Evolutionary conservation across 2,888 invertebrate species (phyloP), one percentile per base, ranked within the genome.

Genomic region (Calameuta idolon): DNA sequence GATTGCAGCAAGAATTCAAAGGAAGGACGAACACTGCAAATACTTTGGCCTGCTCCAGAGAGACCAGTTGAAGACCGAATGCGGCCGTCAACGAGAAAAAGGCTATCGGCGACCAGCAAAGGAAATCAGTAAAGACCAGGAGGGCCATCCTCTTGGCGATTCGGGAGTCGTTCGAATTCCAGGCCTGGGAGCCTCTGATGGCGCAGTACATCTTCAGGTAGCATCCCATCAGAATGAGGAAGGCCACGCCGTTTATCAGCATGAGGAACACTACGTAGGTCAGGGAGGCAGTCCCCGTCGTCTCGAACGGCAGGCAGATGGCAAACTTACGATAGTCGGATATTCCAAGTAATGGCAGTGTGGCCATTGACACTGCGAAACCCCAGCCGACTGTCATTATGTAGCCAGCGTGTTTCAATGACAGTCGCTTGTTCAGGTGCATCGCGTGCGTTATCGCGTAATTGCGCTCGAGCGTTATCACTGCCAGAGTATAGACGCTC

Each of bases 71-170:
- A 83, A 96, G 93, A 12, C 98, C 98, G 90, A 98, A 97, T 11
- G 98, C 96, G 31, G 99, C 98, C 0, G 98, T 98, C 69, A 99
- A 93, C 11, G 98, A 97, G 91, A 98, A 97, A 92, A 99, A 98
- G 1, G 99, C 98, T 82, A 99, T 98, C 0, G 99, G 99, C 4
- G 98, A 97, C 99, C 99, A 99, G 93, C 99, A 99, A 74, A 98
- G 93, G 89, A 99, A 98, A 92, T 99, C 99, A 0, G 99, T 99
- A 91, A 98, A 98, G 3, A 99, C 98, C 78, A 99, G 93, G 73
- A 99, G 92, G 0, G 99, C 98, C 98, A 99, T 99, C 69, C 98
- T 94, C 92, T 98, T 98, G 73, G 99, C 98, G 85, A 99, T 98
- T 77, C 98, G 94, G 12, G 98, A 98, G 92, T 99, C 98, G 92